Evolutionary conservation across 2,888 invertebrate genomes (phyloP).

Genomic region (Caenorhabditis auriculariae): DNA sequence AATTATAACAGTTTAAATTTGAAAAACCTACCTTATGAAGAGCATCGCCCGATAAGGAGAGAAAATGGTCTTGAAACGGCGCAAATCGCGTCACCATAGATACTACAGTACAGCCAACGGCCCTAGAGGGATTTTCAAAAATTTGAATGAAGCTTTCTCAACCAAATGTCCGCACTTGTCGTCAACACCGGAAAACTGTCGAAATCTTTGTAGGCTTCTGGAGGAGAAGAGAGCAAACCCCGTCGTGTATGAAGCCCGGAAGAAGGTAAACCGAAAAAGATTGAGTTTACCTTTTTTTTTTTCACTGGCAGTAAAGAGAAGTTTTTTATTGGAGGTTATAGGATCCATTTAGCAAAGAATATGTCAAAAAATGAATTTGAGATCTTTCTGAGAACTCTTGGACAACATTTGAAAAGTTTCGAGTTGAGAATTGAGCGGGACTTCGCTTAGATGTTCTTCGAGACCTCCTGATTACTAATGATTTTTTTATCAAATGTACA

Average conservation of each 20-base stretch:
- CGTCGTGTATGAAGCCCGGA: slow-evolving; percentile 24
- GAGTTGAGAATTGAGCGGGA: too few relatives aligned
- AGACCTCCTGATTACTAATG: too few relatives aligned
- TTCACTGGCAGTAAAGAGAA: too few relatives aligned
- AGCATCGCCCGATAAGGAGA: slow-evolving; percentile 28
- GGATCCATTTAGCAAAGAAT: too few relatives aligned
- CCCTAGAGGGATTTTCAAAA: slow-evolving; percentile 8
- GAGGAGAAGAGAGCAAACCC: slow-evolving; percentile 32
- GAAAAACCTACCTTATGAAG: slow-evolving; percentile 28
- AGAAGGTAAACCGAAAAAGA: slow-evolving; percentile 2
- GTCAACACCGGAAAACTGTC: slow-evolving; percentile 20
- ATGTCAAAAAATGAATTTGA: too few relatives aligned
- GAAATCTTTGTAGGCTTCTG: slow-evolving; percentile 27
- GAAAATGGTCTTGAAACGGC: slow-evolving; percentile 40
- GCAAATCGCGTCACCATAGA: slow-evolving; percentile 42
- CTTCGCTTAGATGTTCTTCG: too few relatives aligned
- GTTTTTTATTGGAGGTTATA: too few relatives aligned
- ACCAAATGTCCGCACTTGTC: slow-evolving; percentile 34
- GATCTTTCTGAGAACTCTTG: too few relatives aligned
- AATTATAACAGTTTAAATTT: too few relatives aligned
- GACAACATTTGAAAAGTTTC: too few relatives aligned
- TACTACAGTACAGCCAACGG: slow-evolving; percentile 39
- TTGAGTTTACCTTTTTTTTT: neutral
- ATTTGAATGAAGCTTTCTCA: neutral
- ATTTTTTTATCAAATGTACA: too few relatives aligned